Base-by-base conservation (phyloP, 2,113 vertebrate species). In the Laterallus jamaicensis region DNA sequence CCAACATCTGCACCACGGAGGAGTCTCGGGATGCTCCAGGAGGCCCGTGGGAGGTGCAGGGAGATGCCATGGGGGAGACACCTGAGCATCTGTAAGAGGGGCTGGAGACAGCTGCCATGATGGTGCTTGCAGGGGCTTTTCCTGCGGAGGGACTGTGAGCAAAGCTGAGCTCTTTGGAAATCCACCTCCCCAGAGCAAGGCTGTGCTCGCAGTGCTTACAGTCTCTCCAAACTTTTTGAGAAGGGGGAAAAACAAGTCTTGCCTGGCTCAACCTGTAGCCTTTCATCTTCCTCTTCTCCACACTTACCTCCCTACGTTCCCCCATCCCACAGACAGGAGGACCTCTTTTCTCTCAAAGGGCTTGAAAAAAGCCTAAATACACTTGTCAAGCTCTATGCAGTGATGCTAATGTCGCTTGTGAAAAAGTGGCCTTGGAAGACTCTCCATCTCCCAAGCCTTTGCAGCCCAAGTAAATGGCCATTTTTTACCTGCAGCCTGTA, bases 401-500 rank as follows among this genome's bases (percentile, higher is more conserved):
- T 2, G 7, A 93, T 86, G 69, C 90, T 97, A 94, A 83, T 82
- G 77, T 90, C 95, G 74, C 79, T 71, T 90, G 88, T 89, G 92
- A 95, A 97, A 97, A 92, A 80, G 81, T 21, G 28, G 69, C 69
- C 62, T 71, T 95, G 92, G 92, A 90, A 95, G 60, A 93, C 20
- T 19, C 31, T 82, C 47, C 25, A n/a, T 68, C 52, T 93, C 88
- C 49, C 0, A 1, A 84, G 92, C 81, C 12, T 37, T 92, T 84
- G 63, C 69, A 83, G 52, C 29, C 66, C 52, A 63, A 28, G 60
- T 87, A 96, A 95, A 91, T 80, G 88, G 63, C 32, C 89, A 78
- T 97, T 97, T 95, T 92, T 97, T 88, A 96, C 71, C 73, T 81
- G 71, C 78, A 97, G 50, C 70, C 76, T 15, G 40, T 91, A 84